Evolutionary conservation across 2,888 invertebrate species (phyloP).

Genomic region (Scotopteryx bipunctaria): DNA sequence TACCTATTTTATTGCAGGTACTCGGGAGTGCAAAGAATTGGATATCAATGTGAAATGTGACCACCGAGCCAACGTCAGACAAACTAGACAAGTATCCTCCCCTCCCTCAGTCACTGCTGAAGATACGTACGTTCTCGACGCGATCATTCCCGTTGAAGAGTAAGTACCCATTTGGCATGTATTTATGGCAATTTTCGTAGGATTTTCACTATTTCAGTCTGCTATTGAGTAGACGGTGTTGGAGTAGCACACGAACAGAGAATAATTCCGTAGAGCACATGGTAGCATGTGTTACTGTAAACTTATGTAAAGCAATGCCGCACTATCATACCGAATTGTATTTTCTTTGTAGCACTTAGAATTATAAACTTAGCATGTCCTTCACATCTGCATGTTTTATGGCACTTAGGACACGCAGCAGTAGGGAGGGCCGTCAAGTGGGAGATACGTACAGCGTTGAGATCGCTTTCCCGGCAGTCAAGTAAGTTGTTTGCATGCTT

Average conservation of each 20-base stretch:
- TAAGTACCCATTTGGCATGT: slow-evolving; percentile 80
- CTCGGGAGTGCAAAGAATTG: slow-evolving; percentile 94
- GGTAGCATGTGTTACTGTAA: slow-evolving; percentile 44
- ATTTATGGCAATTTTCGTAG: slow-evolving; percentile 2
- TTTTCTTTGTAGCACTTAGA: slow-evolving; percentile 43
- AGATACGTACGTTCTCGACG: slow-evolving; percentile 91
- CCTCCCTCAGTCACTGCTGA: slow-evolving; percentile 85
- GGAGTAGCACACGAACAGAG: slow-evolving; percentile 41
- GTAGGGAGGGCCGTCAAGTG: slow-evolving; percentile 92
- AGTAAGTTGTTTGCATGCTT: slow-evolving; percentile 86
- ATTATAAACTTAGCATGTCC: slow-evolving; percentile 62
- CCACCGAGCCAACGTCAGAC: slow-evolving; percentile 87
- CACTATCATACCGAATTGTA: slow-evolving; percentile 24
- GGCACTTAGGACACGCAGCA: slow-evolving; percentile 86
- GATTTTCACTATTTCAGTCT: slow-evolving; percentile 12
- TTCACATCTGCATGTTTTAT: slow-evolving; percentile 81
- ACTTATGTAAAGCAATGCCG: slow-evolving; percentile 38
- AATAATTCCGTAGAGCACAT: slow-evolving; percentile 41
- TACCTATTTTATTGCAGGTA: slow-evolving; percentile 66
- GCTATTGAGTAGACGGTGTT: slow-evolving; percentile 41
- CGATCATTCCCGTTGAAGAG: slow-evolving; percentile 93
- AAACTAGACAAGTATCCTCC: slow-evolving; percentile 84
- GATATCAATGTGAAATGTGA: slow-evolving; percentile 96
- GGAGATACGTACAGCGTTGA: slow-evolving; percentile 96
- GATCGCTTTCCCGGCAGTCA: slow-evolving; percentile 95